Base-by-base conservation (phyloP, 2,888 invertebrate genomes). In the Conistra vaccinii region DNA sequence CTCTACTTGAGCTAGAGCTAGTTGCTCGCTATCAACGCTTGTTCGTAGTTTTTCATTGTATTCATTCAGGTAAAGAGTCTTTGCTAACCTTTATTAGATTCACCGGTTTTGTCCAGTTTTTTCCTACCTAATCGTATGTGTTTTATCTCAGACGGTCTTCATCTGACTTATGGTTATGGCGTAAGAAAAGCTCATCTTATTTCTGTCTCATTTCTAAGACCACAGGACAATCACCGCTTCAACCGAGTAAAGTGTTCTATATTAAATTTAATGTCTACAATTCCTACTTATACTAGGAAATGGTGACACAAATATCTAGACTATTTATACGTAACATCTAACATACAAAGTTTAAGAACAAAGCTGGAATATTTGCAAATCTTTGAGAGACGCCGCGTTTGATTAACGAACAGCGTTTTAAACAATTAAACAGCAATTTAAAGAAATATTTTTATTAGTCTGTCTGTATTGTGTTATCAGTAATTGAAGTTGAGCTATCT, bases 391-490 rank as follows among this genome's bases (percentile, higher is more conserved):
- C 63, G 67, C 70, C 63, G 42, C 42, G 39, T 75, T 73, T 82
- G 84, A 88, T 88, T 85, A 87, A 81, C 71, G 74, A 66, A 80
- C 78, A 77, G 81, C 79, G 83, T 87, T 89, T 87, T 79, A 78
- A 86, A 85, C 87, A 89, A 91, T 91, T 89, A 88, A 87, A 87
- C 65, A 73, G 53, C 78, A 74, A 73, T 86, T 80, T 77, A n/a
- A n/a, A 65, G 65, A 80, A 62, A 73, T 77, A 87, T 78, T 85
- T 81, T 85, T 88, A 77, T 80, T 76, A 78, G 76, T 73, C 60
- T 68, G 76, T 80, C 65, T 78, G 66, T 69, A 74, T 72, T 58
- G 73, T 84, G 66, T 85, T 80, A 85, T 84, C 79, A 60, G 73
- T 69, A 72, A 78, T 69, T 76, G 63, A 63, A 80, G 76, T 65